Evolutionary conservation across 2,888 invertebrate genomes (phyloP).

Genomic region (Oeneis ivallda): DNA sequence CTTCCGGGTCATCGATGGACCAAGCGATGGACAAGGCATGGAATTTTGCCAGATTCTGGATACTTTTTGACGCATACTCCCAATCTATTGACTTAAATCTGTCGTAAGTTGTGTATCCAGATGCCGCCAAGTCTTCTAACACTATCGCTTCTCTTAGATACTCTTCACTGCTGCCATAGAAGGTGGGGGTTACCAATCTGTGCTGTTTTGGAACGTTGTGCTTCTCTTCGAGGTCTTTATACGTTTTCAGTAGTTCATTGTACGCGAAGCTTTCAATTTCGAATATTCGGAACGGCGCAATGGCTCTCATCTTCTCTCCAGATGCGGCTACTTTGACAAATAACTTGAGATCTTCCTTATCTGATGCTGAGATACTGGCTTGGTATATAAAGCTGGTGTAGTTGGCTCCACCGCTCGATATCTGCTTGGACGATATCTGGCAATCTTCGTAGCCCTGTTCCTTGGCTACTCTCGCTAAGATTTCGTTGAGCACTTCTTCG

Average conservation of each 20-base stretch:
- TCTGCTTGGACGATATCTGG: slow-evolving; percentile 43
- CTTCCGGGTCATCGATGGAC: slow-evolving; percentile 47
- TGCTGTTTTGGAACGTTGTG: slow-evolving; percentile 43
- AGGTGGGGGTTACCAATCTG: slow-evolving; percentile 43
- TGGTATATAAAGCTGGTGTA: slow-evolving; percentile 50
- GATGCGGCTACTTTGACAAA: slow-evolving; percentile 41
- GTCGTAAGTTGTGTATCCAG: slow-evolving; percentile 44
- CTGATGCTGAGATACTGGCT: slow-evolving; percentile 44
- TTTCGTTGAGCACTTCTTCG: slow-evolving; percentile 37
- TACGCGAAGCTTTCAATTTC: slow-evolving; percentile 44
- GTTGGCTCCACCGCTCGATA: slow-evolving; percentile 53
- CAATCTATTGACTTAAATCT: slow-evolving; percentile 46
- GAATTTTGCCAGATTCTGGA: slow-evolving; percentile 50
- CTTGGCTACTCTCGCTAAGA: slow-evolving; percentile 46
- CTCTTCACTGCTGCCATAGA: slow-evolving; percentile 39
- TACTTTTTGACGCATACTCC: slow-evolving; percentile 47
- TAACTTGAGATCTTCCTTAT: slow-evolving; percentile 40
- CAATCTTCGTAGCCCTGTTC: slow-evolving; percentile 45
- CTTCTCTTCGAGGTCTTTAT: slow-evolving; percentile 41
- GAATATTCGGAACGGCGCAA: slow-evolving; percentile 33
- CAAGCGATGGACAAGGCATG: slow-evolving; percentile 57
- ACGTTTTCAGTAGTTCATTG: slow-evolving; percentile 39
- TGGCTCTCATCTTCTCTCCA: slow-evolving; percentile 40
- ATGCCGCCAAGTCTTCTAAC: slow-evolving; percentile 45
- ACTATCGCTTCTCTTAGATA: slow-evolving; percentile 44